Evolutionary conservation across 2,888 invertebrate species (phyloP), one percentile per base, ranked within the genome.

Genomic region (Lochmaea capreae): DNA sequence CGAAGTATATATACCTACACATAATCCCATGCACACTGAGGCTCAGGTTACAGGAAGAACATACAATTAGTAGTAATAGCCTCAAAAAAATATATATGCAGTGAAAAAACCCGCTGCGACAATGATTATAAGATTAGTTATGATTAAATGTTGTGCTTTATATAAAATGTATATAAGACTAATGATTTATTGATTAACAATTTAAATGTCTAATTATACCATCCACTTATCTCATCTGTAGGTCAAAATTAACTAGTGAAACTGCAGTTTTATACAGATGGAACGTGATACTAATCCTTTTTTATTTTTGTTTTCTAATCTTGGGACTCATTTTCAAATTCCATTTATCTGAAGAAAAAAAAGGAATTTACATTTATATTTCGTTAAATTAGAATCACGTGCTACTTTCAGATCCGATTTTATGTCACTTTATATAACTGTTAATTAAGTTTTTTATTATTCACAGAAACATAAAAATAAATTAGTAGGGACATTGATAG

Each of bases 311-410:
- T 52, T 52, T 8, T n/a, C 52, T 46, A 46, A 6, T 52, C n/a
- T 52, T 52, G 52, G 52, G 16, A n/a, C 52, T 52, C 52, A 14
- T 52, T 52, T 8, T 43, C 16, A n/a, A 52, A 59, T 12, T 22
- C 12, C 9, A n/a, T 12, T 18, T 59, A 12, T 26, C 18, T 18
- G n/a, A n/a, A 33, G 33, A 33, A 33, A n/a, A 26, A n/a, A 59
- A 59, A 59, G n/a, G 11, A 22, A 59, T 59, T 59, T 22, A 22
- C 59, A 59, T n/a, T n/a, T 59, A 59, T 59, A 14, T 59, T 59
- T 33, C 59, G 33, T 59, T 59, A 59, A 59, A 59, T 59, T 12
- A 59, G 33, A 59, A 59, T 59, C 59, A 59, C 59, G 33, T 59
- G 59, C 59, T 33, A 59, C 59, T 59, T 59, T 10, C 59, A 59